Percentiles rank a stretch among this genome's conserved stretches.
phyloP scores from a whole-genome alignment of 2,113 vertebrate genomes.

The Pangasianodon hypophthalmus region DNA sequence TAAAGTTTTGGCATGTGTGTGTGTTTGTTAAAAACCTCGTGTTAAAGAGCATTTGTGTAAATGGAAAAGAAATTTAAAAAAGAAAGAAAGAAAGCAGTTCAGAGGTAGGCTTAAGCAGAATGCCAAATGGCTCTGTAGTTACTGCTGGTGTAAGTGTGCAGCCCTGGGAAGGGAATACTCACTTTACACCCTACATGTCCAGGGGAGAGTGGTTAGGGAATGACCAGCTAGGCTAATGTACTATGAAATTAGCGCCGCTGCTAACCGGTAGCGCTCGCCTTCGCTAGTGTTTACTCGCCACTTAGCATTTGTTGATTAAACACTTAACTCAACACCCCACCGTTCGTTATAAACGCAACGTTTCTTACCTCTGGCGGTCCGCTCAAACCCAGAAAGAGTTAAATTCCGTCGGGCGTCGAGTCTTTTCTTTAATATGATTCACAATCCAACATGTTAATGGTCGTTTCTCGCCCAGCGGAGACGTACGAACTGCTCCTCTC shows the following conservation, averaged over 20 bases:
- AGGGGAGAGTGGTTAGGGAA: neutral
- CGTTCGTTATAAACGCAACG: conserved; percentile 7
- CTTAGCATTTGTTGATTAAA: conserved; percentile 64
- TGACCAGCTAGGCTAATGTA: neutral
- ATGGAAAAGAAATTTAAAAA: neutral
- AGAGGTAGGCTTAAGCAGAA: neutral
- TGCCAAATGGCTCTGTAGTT: neutral
- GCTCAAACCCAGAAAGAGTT: conserved; percentile 44
- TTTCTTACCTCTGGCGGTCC: conserved; percentile 54
- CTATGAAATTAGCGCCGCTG: neutral
- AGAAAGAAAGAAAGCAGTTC: neutral
- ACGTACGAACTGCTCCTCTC: neutral
- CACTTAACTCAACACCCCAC: conserved; percentile 53
- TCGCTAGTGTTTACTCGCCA: conserved; percentile 56
- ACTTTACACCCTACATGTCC: neutral
- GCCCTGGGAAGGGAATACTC: neutral
- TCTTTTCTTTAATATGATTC: conserved; percentile 57
- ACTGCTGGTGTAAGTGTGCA: neutral
- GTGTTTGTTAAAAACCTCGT: neutral
- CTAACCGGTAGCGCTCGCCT: conserved; percentile 18
- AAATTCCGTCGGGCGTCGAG: conserved; percentile 38
- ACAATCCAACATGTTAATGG: conserved; percentile 54
- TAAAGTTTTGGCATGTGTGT: neutral
- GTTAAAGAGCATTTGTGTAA: neutral
- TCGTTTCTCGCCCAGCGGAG: conserved; percentile 45